Evolutionary conservation across 2,888 invertebrate species (phyloP), one percentile per base, ranked within the genome.

Genomic region (Drosophila crucigera): DNA sequence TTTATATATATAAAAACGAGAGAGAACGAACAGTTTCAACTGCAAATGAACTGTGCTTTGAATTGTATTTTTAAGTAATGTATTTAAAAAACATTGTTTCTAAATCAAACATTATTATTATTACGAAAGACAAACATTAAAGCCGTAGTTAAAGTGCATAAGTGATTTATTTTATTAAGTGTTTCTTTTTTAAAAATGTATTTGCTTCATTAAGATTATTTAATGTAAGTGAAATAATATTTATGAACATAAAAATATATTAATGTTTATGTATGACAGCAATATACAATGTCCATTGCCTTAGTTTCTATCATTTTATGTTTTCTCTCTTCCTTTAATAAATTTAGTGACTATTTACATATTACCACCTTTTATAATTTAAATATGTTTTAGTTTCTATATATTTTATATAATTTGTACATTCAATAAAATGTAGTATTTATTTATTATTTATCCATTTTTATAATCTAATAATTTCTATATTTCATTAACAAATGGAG

Each of bases 291-390:
- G 1, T 14, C 22, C 6, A 14, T 1, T 47, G 0, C 0, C 14
- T 22, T 16, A 16, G 2, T 47, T 25, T 22, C 4, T 7, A 22
- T 25, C 0, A 22, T 25, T 47, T 25, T 25, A 16, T 14, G 2
- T 47, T 2, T 47, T 14, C 0, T 47, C 14, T 7, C 6, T 47
- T 7, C 4, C 0, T 2, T 4, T 7, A 2, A 47, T 14, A 43
- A 11, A 5, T 22, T 22, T 22, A 22, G 2, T 5, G 41, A 10
- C 14, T 47, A 4, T 22, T 22, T 35, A 4, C 14, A 14, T 22
- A 47, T 14, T 47, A 4, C 0, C 14, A 43, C 1, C 3, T 47
- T 22, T 47, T 1, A 7, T 0, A 0, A 25, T 25, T 2, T 0
- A 47, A 47, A 47, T 47, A 4, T 0, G 1, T 16, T 16, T 25